Conservation (phyloP, 2,113 vertebrate genomes). For the Thunnus maccoyii region DNA sequence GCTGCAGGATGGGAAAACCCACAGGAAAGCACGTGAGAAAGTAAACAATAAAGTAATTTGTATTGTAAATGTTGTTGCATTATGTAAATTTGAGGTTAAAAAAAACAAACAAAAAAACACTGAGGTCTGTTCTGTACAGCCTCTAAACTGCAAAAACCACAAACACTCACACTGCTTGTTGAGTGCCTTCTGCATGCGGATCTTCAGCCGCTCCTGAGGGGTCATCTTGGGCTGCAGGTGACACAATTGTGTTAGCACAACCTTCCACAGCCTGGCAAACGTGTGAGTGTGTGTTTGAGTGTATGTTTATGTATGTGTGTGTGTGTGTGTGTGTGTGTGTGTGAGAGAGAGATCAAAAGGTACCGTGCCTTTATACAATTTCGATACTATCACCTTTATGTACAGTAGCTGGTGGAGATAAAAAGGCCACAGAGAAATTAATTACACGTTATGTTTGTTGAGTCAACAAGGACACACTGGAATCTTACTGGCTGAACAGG, state of each 20-base stretch:
- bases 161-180: slow-evolving; percentile 92
- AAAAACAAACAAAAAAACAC: neutral
- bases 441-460: slow-evolving; percentile 34
- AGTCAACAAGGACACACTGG: slow-evolving; percentile 26
- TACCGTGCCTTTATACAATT: slow-evolving; percentile 18
- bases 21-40: neutral
- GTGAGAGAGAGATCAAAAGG: slow-evolving; percentile 8
- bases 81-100: neutral
- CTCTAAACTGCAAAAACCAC: neutral
- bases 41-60: no score
- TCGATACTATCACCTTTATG: slow-evolving; percentile 35
- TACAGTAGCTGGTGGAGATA: slow-evolving; percentile 38
- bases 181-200: slow-evolving; percentile 94
- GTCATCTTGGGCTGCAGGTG: slow-evolving; percentile 92
- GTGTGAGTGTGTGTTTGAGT: slow-evolving; percentile 10
- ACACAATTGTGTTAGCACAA: slow-evolving; percentile 75
- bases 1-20: slow-evolving; percentile 75
- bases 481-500: slow-evolving; percentile 1
- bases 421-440: slow-evolving; percentile 39
- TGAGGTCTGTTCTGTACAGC: neutral
- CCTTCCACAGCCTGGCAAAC: slow-evolving; percentile 11
- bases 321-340: slow-evolving; percentile 14
- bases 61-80: no score
- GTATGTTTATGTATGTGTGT: neutral
- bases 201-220: slow-evolving; percentile 92